phyloP scores from a whole-genome alignment of 1,140 invertebrate species.

The Camponotus vicinus region DNA sequence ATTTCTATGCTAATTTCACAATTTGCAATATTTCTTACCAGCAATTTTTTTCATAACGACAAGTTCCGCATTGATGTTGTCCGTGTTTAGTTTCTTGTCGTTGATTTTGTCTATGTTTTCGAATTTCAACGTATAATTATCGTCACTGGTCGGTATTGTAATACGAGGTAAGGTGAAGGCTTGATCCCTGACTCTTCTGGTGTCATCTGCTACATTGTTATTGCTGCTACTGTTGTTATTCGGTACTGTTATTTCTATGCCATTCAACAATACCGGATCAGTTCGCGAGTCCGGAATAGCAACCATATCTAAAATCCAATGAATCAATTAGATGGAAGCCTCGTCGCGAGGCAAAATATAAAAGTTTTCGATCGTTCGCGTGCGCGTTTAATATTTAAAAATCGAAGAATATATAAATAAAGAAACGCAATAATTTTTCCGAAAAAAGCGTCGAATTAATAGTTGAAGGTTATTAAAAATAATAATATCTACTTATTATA shows the following conservation, averaged over 20 bases:
- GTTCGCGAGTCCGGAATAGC: conserved; percentile 79
- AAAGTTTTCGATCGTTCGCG: not conserved
- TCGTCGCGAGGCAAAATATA: not conserved
- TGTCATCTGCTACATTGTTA: conserved; percentile 41
- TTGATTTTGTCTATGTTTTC: conserved; percentile 51
- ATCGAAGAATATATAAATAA: not conserved
- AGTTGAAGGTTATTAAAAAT: not conserved
- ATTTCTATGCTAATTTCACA: not conserved
- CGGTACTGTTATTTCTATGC: conserved; percentile 64
- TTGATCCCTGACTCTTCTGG: conserved; percentile 38
- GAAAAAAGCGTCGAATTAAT: not conserved
- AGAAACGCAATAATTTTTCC: not conserved
- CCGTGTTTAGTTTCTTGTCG: conserved; percentile 67
- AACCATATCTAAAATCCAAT: conserved; percentile 81
- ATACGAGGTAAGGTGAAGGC: conserved; percentile 51
- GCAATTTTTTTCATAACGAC: conserved; percentile 79
- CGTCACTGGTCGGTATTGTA: conserved; percentile 63
- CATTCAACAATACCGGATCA: conserved; percentile 77
- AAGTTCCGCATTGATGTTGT: conserved; percentile 72
- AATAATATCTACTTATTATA: not conserved
- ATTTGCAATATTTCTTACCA: conserved; percentile 71
- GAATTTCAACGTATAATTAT: conserved; percentile 68
- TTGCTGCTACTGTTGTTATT: conserved; percentile 52
- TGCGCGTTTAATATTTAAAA: not conserved
- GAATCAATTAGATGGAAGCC: not conserved